Percentiles rank a stretch among this genome's conserved stretches.
phyloP scores from a whole-genome alignment of 2,888 invertebrate species.

The Andrena bucephala region DNA sequence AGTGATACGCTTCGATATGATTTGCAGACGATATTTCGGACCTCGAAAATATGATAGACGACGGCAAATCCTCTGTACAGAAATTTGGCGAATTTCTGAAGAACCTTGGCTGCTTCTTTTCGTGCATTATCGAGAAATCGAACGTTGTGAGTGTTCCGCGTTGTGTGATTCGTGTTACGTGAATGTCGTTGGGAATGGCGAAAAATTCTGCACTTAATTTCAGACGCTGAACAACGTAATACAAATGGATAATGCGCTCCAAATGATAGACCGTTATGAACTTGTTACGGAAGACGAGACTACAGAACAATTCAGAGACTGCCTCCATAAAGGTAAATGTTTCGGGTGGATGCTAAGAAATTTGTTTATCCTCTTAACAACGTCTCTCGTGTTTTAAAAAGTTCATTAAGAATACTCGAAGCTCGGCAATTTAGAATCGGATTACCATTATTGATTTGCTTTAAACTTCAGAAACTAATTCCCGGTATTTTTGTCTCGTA shows the following conservation, averaged over 20 bases:
- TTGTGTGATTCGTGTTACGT: not conserved
- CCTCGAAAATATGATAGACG: not conserved
- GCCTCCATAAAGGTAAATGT: conserved; percentile 6
- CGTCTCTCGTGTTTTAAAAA: too few relatives aligned
- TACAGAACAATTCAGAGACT: not conserved
- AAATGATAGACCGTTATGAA: not conserved
- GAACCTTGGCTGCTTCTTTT: conserved; percentile 16
- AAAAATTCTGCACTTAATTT: not conserved
- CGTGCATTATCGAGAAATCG: conserved; percentile 16
- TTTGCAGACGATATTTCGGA: not conserved
- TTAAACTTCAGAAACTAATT: not conserved
- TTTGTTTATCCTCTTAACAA: too few relatives aligned
- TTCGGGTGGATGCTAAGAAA: too few relatives aligned
- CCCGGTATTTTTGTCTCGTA: not conserved
- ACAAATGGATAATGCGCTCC: not conserved
- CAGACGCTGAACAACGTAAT: conserved; percentile 11
- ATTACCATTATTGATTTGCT: too few relatives aligned
- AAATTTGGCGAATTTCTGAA: not conserved
- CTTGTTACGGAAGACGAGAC: not conserved
- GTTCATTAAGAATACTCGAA: too few relatives aligned
- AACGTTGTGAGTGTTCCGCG: conserved; percentile 20
- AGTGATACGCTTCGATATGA: not conserved
- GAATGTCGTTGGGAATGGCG: not conserved
- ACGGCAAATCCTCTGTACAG: rapidly evolving
- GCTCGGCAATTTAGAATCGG: too few relatives aligned